Evolutionary conservation across 1,140 invertebrate genomes (phyloP), one percentile per base, ranked within the genome.

Genomic region (Drosophila leontia): DNA sequence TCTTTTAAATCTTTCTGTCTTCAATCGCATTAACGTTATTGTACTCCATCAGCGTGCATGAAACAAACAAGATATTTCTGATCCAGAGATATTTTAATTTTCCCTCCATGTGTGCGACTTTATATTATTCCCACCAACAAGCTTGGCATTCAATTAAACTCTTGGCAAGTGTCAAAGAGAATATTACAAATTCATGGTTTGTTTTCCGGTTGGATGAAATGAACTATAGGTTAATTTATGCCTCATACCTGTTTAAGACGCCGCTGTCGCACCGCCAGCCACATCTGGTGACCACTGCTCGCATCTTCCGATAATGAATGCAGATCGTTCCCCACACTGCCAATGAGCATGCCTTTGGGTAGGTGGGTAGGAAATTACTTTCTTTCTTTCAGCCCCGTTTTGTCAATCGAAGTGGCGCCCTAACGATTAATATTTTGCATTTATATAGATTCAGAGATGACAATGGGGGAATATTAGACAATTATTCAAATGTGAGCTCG

Each of bases 351-450:
- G 23, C 15, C 19, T 45, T 23, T 68, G 11, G 62, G 45, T 48
- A 55, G 50, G 26, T 70, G 81, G 67, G 51, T 82, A 65, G 68
- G 64, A 90, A 78, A 83, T 88, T 62, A 80, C 84, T 87, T 88
- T 87, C 84, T 87, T 87, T 84, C 55, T 78, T 17, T 65, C 37
- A 64, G 58, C 41, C 41, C 42, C 55, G 41, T 57, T 79, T 68
- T 62, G 55, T 79, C 65, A 55, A 50, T 53, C 51, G 35, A 61
- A 62, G 32, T 77, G 64, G 42, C 48, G 63, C 60, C 61, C 65
- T 65, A 59, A 67, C 67, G 61, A 90, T 85, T 90, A 85, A 90
- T 85, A 85, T 88, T 88, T 88, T 75, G 84, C 85, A 88, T 88
- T 82, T 75, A 74, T 84, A 70, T 67, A 23, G 63, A 65, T 69